Conservation (phyloP, 2,113 vertebrate species). For the Myanophis thanlyinensis region DNA sequence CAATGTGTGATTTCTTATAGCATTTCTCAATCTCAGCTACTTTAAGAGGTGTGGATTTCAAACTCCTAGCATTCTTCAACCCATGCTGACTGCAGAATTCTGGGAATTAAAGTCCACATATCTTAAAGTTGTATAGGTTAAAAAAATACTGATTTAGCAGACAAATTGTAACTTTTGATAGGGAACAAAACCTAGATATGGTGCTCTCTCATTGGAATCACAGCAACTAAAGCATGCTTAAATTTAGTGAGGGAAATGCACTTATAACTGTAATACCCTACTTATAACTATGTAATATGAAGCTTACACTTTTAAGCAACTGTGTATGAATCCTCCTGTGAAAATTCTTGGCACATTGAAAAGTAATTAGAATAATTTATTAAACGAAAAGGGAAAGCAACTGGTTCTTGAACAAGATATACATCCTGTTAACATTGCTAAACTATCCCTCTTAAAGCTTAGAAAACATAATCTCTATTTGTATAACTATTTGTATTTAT, state of each 20-base stretch:
- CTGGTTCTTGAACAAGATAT: not conserved
- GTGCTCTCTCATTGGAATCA: not conserved
- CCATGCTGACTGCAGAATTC: not conserved
- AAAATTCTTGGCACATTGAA: not conserved
- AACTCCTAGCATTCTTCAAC: not conserved
- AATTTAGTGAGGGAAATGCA: not conserved
- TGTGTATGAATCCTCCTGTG: not conserved
- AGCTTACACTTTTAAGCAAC: not conserved
- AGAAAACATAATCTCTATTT: slow-evolving; percentile 11
- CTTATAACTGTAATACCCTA: not conserved
- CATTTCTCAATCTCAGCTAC: not conserved
- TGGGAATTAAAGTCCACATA: not conserved
- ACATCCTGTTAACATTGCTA: not conserved
- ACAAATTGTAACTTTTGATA: not conserved
- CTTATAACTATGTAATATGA: not conserved
- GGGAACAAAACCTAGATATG: not conserved
- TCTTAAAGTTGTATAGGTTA: not conserved
- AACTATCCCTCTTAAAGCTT: not conserved
- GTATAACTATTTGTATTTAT: no score
- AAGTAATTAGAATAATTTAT: not conserved
- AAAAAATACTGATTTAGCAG: not conserved
- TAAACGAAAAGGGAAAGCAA: slow-evolving; percentile 13
- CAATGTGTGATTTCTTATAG: not conserved
- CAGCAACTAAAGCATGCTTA: not conserved
- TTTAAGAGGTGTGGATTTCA: not conserved